Evolutionary conservation across 2,797 vertebrate species (phyloP), one percentile per base, ranked within the genome.

Genomic region (Adrianichthys oophorus): DNA sequence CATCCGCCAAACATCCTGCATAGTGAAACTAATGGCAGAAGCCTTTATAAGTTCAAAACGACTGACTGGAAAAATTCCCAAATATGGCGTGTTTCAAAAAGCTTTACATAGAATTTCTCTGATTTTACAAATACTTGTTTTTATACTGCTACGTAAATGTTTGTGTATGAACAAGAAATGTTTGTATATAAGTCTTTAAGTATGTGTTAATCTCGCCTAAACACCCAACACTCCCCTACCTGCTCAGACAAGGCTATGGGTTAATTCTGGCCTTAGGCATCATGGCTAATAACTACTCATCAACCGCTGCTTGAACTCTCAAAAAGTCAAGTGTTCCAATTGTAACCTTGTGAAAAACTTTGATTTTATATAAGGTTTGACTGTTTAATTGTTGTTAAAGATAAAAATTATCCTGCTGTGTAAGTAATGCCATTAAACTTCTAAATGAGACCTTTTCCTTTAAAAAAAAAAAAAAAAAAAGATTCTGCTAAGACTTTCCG

Each of bases 231-330:
- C 84, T 85, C 72, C 76, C 76, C 76, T 89, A 91, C 91, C 91
- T 92, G 91, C 89, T 86, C 84, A 91, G 85, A 90, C 90, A 90
- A 80, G 83, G 90, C 88, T 76, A 85, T 70, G 74, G 90, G 91
- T 93, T 92, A 92, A 92, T 88, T 90, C 90, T 83, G 77, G 76
- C 90, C 81, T 82, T 55, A 74, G 87, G 90, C 85, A 15, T 76
- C 61, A 45, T 72, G 70, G 78, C 84, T 90, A 91, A 91, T 89
- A 84, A 89, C 86, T 85, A 74, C 86, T 90, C 83, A 84, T 92
- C 88, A 91, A 88, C 90, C 83, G 70, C 66, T 67, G 84, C 66
- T 79, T 92, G 90, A 93, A 92, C 92, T 87, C 77, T 84, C 29
- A 49, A 41, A 79, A 72, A 81, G 54, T 80, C 79, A 74, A 57